phyloP scores from a whole-genome alignment of 1,140 invertebrate species.

The Hydropsyche tenuis region DNA sequence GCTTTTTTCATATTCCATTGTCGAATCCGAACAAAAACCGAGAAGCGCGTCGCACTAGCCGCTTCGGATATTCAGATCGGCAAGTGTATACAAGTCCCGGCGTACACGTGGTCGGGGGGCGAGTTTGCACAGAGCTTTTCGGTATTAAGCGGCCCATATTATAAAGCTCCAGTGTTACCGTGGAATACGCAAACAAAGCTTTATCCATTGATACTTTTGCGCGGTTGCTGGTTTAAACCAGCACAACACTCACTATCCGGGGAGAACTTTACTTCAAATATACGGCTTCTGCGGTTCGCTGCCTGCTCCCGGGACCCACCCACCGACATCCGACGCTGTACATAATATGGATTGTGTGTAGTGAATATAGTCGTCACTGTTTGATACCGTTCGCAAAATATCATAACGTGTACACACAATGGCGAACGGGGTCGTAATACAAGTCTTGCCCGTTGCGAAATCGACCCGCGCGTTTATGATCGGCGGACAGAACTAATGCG shows the following conservation, averaged over 20 bases:
- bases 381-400: neutral
- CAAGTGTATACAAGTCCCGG: neutral
- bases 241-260: slow-evolving; percentile 22
- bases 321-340: neutral
- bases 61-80: too few relatives aligned
- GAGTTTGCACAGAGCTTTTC: slow-evolving; percentile 31
- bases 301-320: neutral
- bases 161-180: slow-evolving; percentile 30
- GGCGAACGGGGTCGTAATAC: too few relatives aligned
- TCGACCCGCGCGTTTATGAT: neutral
- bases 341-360: too few relatives aligned
- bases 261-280: slow-evolving; percentile 29
- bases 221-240: slow-evolving; percentile 15
- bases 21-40: too few relatives aligned
- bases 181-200: slow-evolving; percentile 31
- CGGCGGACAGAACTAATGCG: too few relatives aligned
- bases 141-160: slow-evolving; percentile 30
- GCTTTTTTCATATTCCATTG: too few relatives aligned
- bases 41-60: too few relatives aligned
- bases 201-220: slow-evolving; percentile 36
- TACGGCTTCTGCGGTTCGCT: slow-evolving; percentile 19
- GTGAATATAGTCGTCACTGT: too few relatives aligned
- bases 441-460: neutral
- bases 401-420: too few relatives aligned
- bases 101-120: slow-evolving; percentile 12